These are phyloP conservation scores for Willowsia nigromaculata DNA, from an alignment of 2,888 invertebrate genomes.

Conservation along the genomic window DNA sequence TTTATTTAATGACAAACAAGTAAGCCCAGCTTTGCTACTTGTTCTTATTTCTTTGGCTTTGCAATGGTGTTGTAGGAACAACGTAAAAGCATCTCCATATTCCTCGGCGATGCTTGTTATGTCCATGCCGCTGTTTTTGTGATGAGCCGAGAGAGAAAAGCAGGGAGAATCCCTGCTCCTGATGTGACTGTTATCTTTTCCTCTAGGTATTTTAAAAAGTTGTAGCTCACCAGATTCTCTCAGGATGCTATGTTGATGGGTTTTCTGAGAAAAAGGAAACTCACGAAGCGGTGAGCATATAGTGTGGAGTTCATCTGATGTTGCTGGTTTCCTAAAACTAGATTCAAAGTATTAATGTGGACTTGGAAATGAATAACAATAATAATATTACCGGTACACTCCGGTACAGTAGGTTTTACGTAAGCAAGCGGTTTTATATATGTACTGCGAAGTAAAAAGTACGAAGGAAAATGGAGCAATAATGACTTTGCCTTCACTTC, in stretches of 20 bases:
- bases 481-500: slow-evolving; percentile 55
- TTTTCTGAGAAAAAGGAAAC: background rate
- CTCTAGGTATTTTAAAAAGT: slow-evolving; percentile 13
- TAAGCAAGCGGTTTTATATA: background rate
- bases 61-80: background rate
- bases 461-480: slow-evolving; percentile 61
- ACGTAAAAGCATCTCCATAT: background rate
- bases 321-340: slow-evolving; percentile 1
- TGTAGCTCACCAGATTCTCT: background rate
- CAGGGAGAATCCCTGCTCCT: slow-evolving; percentile 12
- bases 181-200: slow-evolving; percentile 49
- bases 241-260: background rate
- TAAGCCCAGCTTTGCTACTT: slow-evolving; percentile 37
- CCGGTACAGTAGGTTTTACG: too few species aligned
- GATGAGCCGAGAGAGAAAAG: background rate
- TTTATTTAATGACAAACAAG: slow-evolving; percentile 56
- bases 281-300: background rate
- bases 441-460: slow-evolving; percentile 32
- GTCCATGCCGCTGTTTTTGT: background rate
- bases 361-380: slow-evolving; percentile 21
- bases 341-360: slow-evolving; percentile 35
- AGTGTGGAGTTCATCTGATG: background rate
- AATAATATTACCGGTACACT: slow-evolving; percentile 47
- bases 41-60: background rate
- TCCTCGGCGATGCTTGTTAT: background rate